Evolutionary conservation across 2,113 vertebrate species (phyloP).

Genomic region (Perca schrenkii): DNA sequence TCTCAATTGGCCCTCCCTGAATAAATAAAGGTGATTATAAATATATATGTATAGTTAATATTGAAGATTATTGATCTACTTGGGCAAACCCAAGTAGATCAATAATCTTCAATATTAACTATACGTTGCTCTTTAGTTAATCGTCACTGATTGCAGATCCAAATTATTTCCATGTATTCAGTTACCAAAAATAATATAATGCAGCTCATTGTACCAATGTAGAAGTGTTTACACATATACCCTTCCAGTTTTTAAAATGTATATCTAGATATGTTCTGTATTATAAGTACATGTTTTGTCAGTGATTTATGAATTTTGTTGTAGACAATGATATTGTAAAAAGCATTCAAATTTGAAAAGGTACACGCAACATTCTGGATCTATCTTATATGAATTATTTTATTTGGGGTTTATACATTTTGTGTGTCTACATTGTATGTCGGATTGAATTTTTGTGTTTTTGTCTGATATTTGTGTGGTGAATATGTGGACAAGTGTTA

Average conservation of each 20-base stretch:
- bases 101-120: neutral
- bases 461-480: neutral
- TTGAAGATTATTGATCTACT: too few relatives aligned
- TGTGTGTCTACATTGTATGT: neutral
- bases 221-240: neutral
- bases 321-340: neutral
- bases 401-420: neutral
- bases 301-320: neutral
- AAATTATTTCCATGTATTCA: too few relatives aligned
- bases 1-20: too few relatives aligned
- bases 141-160: too few relatives aligned
- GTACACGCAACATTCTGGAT: too few relatives aligned
- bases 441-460: neutral
- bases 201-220: neutral
- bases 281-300: neutral
- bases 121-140: too few relatives aligned
- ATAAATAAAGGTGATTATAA: too few relatives aligned
- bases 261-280: neutral
- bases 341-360: neutral
- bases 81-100: neutral
- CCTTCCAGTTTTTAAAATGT: neutral
- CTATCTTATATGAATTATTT: too few relatives aligned
- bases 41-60: too few relatives aligned
- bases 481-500: neutral
- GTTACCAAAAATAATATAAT: neutral